A percentile compares a stretch with the other conserved stretches of the same genome.
Evolutionary conservation across 2,113 vertebrate genomes (phyloP).

Genomic region (Tragelaphus scriptus): DNA sequence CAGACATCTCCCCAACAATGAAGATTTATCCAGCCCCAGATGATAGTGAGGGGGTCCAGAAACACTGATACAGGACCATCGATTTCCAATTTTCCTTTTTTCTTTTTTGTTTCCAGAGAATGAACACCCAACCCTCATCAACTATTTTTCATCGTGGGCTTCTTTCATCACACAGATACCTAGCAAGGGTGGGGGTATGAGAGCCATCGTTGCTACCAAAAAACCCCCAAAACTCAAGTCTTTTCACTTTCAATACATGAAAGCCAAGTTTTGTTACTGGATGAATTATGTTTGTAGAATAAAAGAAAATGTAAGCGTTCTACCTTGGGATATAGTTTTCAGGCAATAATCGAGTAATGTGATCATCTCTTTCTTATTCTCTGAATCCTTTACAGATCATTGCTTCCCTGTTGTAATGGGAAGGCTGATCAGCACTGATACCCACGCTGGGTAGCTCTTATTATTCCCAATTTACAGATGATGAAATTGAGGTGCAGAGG

Average conservation of each 20-base stretch:
- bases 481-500: not conserved
- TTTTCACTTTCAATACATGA: not conserved
- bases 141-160: not conserved
- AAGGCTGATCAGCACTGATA: not conserved
- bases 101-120: not conserved
- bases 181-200: not conserved
- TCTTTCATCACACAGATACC: not conserved
- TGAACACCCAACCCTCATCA: not conserved
- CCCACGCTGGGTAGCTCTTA: not conserved
- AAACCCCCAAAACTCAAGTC: not conserved
- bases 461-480: not conserved
- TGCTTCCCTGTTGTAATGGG: not conserved
- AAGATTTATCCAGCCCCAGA: not conserved
- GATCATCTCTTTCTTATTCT: not conserved
- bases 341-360: not conserved
- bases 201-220: not conserved
- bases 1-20: not conserved
- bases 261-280: not conserved
- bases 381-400: not conserved
- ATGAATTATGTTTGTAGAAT: not conserved
- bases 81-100: not conserved
- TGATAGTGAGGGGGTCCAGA: not conserved
- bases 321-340: not conserved
- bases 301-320: not conserved
- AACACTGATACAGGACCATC: not conserved